phyloP scores from a whole-genome alignment of 2,113 vertebrate species.

The Pollimyrus isidori region DNA sequence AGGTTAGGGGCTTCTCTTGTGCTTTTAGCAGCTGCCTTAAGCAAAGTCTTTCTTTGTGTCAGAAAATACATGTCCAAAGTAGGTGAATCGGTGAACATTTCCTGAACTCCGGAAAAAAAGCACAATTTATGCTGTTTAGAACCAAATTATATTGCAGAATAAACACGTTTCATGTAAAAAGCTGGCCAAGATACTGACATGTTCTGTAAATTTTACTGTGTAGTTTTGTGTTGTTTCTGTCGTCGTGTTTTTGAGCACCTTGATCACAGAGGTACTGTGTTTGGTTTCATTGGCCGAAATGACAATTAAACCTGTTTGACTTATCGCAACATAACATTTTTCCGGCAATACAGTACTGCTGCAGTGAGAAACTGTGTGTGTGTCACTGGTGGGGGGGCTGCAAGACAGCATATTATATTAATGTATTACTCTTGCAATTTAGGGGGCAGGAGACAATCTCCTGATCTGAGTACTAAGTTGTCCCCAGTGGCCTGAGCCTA shows the following conservation, averaged over 20 bases:
- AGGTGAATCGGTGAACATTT: background rate
- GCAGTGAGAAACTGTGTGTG: background rate
- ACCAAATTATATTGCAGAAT: background rate
- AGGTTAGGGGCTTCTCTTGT: background rate
- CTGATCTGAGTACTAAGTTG: slow-evolving; percentile 79
- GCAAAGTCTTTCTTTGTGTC: background rate
- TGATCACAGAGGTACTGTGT: too few species aligned
- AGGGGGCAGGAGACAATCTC: slow-evolving; percentile 62
- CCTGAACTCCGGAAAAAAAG: background rate
- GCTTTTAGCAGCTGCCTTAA: slow-evolving; percentile 5
- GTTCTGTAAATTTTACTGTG: too few species aligned
- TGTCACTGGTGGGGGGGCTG: slow-evolving; percentile 12
- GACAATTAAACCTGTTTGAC: too few species aligned
- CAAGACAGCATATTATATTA: slow-evolving; percentile 60
- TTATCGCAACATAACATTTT: background rate
- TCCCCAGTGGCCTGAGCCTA: slow-evolving; percentile 84
- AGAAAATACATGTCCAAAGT: background rate
- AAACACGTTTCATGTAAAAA: background rate
- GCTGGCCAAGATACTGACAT: background rate
- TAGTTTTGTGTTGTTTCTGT: too few species aligned
- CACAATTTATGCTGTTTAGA: background rate
- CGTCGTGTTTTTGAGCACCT: too few species aligned
- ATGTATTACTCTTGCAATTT: slow-evolving; percentile 76
- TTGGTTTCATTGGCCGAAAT: too few species aligned
- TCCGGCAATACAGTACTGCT: background rate